phyloP scores from a whole-genome alignment of 1,140 invertebrate species.

The Zaprionus capensis region DNA sequence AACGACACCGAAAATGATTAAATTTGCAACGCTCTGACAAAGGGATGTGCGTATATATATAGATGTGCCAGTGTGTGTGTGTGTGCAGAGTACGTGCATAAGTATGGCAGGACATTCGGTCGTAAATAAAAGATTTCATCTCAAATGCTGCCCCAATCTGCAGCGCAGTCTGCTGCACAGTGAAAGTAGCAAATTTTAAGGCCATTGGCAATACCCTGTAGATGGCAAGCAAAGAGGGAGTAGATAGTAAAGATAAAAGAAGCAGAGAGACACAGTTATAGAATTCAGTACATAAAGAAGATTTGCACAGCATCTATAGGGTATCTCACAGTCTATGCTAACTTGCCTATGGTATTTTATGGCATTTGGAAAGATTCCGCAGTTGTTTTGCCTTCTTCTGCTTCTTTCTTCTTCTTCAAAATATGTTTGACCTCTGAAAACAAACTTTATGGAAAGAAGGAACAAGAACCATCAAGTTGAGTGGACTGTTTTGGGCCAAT shows the following conservation, averaged over 20 bases:
- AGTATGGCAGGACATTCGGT: slow-evolving; percentile 30
- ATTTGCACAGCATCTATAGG: no score
- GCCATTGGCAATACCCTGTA: neutral
- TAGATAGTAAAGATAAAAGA: neutral
- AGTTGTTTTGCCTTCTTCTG: neutral
- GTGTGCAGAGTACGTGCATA: neutral
- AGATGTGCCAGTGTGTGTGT: neutral
- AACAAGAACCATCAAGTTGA: no score
- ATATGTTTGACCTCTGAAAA: no score
- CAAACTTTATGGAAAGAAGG: no score
- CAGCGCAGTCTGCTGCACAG: slow-evolving; percentile 4
- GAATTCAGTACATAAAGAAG: neutral
- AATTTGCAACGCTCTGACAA: slow-evolving; percentile 38
- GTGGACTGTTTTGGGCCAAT: no score
- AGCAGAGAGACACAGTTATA: neutral
- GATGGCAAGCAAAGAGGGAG: neutral
- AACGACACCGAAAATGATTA: slow-evolving; percentile 53
- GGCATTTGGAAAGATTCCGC: neutral
- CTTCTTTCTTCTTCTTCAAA: no score
- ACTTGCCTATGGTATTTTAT: neutral
- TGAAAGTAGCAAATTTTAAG: slow-evolving; percentile 1
- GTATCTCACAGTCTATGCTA: no score
- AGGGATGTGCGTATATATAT: slow-evolving; percentile 8
- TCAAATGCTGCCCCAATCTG: slow-evolving; percentile 24
- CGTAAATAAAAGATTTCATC: slow-evolving; percentile 38